A percentile compares a stretch with the other conserved stretches of the same genome.
These are phyloP conservation scores for Clostera curtula DNA, from an alignment of 2,888 invertebrate genomes.

Conservation along the genomic window DNA sequence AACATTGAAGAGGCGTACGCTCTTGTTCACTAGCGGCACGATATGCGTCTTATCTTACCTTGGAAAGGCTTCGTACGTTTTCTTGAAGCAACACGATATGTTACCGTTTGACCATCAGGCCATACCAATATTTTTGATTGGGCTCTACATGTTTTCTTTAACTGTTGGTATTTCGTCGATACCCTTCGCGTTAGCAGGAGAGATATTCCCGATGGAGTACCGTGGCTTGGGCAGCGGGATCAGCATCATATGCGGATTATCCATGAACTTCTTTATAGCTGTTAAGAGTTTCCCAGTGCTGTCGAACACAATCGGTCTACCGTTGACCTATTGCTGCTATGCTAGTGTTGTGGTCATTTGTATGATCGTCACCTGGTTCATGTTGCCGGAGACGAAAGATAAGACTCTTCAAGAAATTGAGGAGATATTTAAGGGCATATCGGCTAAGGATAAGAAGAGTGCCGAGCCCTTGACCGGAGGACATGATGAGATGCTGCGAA, in stretches of 20 bases:
- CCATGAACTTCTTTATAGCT: constrained; percentile 78
- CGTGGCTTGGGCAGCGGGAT: constrained; percentile 79
- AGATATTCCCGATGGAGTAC: constrained; percentile 78
- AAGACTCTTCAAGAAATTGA: constrained; percentile 80
- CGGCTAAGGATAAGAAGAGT: constrained; percentile 34
- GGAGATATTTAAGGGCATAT: constrained; percentile 57
- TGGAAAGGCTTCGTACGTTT: constrained; percentile 64
- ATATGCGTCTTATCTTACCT: constrained; percentile 76
- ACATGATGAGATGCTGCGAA: constrained; percentile 38
- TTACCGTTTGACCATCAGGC: constrained; percentile 53
- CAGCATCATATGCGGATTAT: constrained; percentile 76
- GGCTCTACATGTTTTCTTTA: constrained; percentile 74
- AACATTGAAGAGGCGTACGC: constrained; percentile 73
- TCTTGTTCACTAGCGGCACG: constrained; percentile 74
- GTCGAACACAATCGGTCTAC: constrained; percentile 62
- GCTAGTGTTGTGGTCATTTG: constrained; percentile 69
- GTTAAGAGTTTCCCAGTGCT: constrained; percentile 79
- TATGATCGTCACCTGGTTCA: constrained; percentile 69
- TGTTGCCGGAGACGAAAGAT: constrained; percentile 80
- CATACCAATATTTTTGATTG: constrained; percentile 64
- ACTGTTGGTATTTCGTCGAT: constrained; percentile 78
- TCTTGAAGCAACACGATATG: constrained; percentile 38
- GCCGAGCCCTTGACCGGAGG: constrained; percentile 39
- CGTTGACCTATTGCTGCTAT: constrained; percentile 77
- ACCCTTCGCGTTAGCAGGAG: constrained; percentile 83